Evolutionary conservation across 2,113 vertebrate genomes (phyloP).

Genomic region (Origma solitaria): DNA sequence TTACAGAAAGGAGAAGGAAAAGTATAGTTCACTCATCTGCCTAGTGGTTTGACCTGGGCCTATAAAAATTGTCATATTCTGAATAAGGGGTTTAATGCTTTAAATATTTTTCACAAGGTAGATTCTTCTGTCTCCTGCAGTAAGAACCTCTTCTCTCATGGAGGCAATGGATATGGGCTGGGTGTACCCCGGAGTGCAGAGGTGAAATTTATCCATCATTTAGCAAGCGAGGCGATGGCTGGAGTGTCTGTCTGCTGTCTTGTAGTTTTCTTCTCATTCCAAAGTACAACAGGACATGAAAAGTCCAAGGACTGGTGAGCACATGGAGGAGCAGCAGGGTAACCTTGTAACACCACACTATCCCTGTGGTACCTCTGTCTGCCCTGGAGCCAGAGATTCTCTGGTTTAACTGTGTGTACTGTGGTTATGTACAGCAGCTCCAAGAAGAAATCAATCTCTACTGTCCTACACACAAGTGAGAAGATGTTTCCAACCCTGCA

Average conservation of each 20-base stretch:
- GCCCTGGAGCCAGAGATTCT: not conserved
- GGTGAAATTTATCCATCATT: no score
- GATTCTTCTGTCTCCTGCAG: not conserved
- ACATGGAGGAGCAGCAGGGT: fast-evolving
- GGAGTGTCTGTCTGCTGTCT: not conserved
- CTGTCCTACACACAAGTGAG: not conserved
- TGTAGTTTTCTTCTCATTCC: not conserved
- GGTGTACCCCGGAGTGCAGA: fast-evolving
- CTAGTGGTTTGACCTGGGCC: not conserved
- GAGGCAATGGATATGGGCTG: not conserved
- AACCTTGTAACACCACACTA: not conserved
- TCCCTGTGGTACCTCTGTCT: fast-evolving
- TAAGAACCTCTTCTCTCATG: not conserved
- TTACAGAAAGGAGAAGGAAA: not conserved
- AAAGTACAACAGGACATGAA: not conserved
- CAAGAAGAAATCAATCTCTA: not conserved
- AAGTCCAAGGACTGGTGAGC: not conserved
- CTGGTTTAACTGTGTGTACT: not conserved
- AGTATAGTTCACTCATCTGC: not conserved
- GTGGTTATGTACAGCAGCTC: not conserved
- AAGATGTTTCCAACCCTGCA: not conserved
- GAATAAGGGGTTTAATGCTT: not conserved
- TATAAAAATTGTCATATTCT: not conserved
- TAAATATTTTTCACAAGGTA: not conserved
- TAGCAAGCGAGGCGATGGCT: not conserved